Base-by-base conservation (phyloP, 1,140 invertebrate genomes). In the Conopomorpha cramerella region DNA sequence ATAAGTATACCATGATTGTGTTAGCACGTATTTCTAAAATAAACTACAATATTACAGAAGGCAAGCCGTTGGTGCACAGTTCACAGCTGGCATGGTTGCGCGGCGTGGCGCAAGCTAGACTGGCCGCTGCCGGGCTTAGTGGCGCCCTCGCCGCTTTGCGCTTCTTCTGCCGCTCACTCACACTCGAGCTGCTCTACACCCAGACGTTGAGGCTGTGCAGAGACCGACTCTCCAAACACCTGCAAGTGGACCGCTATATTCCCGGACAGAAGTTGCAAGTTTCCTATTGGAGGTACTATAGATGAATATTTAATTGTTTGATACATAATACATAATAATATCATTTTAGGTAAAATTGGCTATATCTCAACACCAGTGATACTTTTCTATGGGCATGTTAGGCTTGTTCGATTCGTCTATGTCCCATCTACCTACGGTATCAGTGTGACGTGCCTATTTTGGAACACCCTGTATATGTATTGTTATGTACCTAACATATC, bases 251-350 rank as follows among this genome's bases (percentile, higher is more conserved):
- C 55, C 92, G 95, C 64, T 98, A 99, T 66, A 81, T 85, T 23
- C 88, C 92, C 19, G 95, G 95, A 11, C 89, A 89, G 53, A 89
- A 88, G 55, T 78, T 99, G 11, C 87, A 90, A 8, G 86, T 98
- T 7, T 95, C 93, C 0, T 99, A 98, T 78, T 99, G 96, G 95
- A 88, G 89, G 84, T 87, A 38, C n/a, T n/a, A n/a, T n/a, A n/a
- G n/a, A n/a, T n/a, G n/a, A n/a, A n/a, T n/a, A n/a, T n/a, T n/a
- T n/a, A n/a, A n/a, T n/a, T n/a, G n/a, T n/a, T n/a, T n/a, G n/a
- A n/a, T n/a, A n/a, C n/a, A n/a, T n/a, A n/a, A n/a, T n/a, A n/a
- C n/a, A n/a, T n/a, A n/a, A n/a, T n/a, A n/a, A n/a, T n/a, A n/a
- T n/a, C n/a, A n/a, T n/a, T n/a, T n/a, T n/a, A n/a, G n/a, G n/a